A percentile compares a stretch with the other conserved stretches of the same genome.
These are phyloP conservation scores for Lydus trimaculatus DNA, from an alignment of 2,888 invertebrate genomes.

Conservation along the genomic window DNA sequence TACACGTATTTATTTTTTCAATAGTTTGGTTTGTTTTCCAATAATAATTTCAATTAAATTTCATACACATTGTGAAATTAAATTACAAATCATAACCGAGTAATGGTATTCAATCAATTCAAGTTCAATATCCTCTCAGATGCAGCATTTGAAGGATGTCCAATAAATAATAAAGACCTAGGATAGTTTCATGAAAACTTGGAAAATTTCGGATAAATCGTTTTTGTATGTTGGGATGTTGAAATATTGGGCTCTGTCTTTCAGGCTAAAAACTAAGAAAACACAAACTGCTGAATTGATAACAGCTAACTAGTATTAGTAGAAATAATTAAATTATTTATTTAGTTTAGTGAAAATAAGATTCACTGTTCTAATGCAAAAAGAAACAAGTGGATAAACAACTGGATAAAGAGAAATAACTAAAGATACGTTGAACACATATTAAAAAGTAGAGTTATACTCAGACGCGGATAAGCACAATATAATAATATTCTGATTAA, in stretches of 20 bases:
- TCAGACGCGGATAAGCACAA: slow-evolving; percentile 31
- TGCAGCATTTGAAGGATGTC: background rate
- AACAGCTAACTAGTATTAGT: background rate
- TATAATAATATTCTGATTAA: slow-evolving; percentile 46
- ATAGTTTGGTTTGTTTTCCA: background rate
- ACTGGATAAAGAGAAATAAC: background rate
- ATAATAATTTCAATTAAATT: background rate
- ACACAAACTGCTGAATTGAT: background rate
- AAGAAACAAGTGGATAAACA: background rate
- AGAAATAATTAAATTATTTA: slow-evolving; percentile 9
- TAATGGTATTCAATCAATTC: background rate
- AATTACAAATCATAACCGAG: background rate
- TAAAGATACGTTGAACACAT: slow-evolving; percentile 8
- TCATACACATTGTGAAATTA: background rate
- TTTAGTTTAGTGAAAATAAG: background rate
- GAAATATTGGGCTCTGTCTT: background rate
- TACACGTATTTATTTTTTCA: background rate
- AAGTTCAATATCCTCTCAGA: background rate
- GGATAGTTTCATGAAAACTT: background rate
- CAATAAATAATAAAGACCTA: background rate
- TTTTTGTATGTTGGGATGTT: background rate
- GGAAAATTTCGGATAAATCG: background rate
- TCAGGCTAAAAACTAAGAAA: background rate
- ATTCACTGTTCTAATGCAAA: background rate
- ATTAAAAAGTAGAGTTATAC: slow-evolving; percentile 13